Evolutionary conservation across 64 coral and sea anemone genomes (phyloP).

Genomic region (Pachyseris speciosa): DNA sequence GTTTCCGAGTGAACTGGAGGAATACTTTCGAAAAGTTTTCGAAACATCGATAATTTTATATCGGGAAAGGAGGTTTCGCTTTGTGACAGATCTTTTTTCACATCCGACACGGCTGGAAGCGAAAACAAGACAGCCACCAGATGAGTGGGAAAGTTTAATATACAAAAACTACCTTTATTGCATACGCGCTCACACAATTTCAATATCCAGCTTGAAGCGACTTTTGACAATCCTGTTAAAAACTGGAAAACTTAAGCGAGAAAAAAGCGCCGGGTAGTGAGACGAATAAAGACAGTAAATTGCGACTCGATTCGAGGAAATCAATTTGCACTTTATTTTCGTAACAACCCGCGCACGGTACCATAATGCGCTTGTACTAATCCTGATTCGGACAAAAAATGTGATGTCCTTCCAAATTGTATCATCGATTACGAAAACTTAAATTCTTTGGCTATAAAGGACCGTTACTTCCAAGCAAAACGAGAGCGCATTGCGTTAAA

Average conservation of each 20-base stretch:
- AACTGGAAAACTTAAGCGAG: background rate
- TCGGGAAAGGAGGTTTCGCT: background rate
- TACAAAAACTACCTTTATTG: constrained; percentile 13
- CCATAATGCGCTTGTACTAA: constrained; percentile 49
- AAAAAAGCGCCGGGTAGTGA: background rate
- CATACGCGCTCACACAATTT: background rate
- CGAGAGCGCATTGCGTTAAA: constrained; percentile 23
- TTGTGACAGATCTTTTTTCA: constrained; percentile 14
- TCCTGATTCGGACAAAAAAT: constrained; percentile 55
- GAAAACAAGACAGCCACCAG: constrained; percentile 54
- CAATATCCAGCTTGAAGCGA: background rate
- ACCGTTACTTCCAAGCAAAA: constrained; percentile 31
- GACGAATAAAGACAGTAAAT: constrained; percentile 27
- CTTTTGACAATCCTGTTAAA: background rate
- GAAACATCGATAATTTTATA: background rate
- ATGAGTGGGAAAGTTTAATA: constrained; percentile 36
- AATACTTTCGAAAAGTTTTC: background rate
- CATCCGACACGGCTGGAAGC: constrained; percentile 33
- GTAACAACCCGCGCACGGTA: constrained; percentile 86
- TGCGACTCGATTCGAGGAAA: constrained; percentile 56
- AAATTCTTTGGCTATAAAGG: constrained; percentile 1
- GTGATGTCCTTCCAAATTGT: background rate
- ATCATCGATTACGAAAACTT: background rate
- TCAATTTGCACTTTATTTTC: constrained; percentile 77
- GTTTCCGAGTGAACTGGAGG: background rate